A percentile compares a stretch with the other conserved stretches of the same genome.
Evolutionary conservation across 2,888 invertebrate species (phyloP).

Genomic region (Hemicrepidius hirtus): DNA sequence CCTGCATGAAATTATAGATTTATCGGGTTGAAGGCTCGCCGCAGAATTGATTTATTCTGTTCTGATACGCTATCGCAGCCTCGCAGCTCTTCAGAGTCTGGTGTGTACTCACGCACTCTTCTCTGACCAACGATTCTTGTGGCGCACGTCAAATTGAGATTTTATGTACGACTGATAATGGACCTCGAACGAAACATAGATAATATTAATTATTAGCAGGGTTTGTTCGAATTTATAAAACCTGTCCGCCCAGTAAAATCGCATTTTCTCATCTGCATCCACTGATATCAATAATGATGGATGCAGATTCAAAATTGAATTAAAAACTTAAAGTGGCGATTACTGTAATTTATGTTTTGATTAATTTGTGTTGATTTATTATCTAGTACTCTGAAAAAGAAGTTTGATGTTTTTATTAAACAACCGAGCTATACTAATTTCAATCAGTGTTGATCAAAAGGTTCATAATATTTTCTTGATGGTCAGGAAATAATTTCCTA

Average conservation of each 20-base stretch:
- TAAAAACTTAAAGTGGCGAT: slow-evolving; percentile 40
- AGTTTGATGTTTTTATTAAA: slow-evolving; percentile 1
- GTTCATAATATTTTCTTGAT: too few relatives aligned
- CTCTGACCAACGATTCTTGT: slow-evolving; percentile 16
- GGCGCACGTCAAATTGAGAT: slow-evolving; percentile 51
- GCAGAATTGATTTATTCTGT: slow-evolving; percentile 54
- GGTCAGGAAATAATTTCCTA: too few relatives aligned
- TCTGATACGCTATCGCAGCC: slow-evolving; percentile 50
- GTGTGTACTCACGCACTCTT: slow-evolving; percentile 34
- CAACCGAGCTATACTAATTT: slow-evolving; percentile 6
- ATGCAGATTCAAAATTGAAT: slow-evolving; percentile 43
- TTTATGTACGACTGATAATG: slow-evolving; percentile 49
- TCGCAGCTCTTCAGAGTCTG: slow-evolving; percentile 41
- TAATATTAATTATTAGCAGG: slow-evolving; percentile 50
- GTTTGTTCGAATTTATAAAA: slow-evolving; percentile 36
- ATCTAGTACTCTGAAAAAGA: slow-evolving; percentile 28
- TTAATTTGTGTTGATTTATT: slow-evolving; percentile 44
- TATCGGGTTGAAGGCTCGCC: slow-evolving; percentile 49
- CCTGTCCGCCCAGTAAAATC: slow-evolving; percentile 42
- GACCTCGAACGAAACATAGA: slow-evolving; percentile 40
- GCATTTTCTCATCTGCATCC: not conserved
- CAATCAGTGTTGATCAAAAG: not conserved
- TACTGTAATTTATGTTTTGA: slow-evolving; percentile 37
- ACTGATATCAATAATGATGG: slow-evolving; percentile 29
- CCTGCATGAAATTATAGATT: slow-evolving; percentile 55